Evolutionary conservation across 2,888 invertebrate genomes (phyloP).

Genomic region (Trichacis sp.): DNA sequence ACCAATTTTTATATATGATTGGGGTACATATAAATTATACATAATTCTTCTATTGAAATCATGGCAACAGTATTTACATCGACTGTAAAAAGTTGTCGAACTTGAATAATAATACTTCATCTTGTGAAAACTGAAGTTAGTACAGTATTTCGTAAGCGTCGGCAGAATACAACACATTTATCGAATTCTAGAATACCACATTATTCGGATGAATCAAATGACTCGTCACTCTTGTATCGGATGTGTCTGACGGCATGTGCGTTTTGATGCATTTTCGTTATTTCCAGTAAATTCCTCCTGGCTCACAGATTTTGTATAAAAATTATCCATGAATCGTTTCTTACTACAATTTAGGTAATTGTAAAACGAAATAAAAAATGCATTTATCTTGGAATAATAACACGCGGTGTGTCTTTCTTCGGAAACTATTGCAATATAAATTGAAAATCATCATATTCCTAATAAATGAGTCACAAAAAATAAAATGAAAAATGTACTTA

Average conservation of each 20-base stretch:
- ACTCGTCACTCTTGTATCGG: background rate
- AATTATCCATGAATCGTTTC: no score
- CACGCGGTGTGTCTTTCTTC: no score
- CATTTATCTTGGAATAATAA: no score
- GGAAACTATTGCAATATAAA: no score
- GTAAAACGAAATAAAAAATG: no score
- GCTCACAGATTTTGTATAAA: no score
- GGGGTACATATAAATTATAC: background rate
- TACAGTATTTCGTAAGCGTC: background rate
- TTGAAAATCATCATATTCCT: no score
- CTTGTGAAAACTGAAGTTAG: background rate
- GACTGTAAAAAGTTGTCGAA: background rate
- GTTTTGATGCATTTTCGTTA: background rate
- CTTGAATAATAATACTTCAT: background rate
- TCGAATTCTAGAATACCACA: background rate
- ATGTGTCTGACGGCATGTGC: background rate
- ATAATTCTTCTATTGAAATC: background rate
- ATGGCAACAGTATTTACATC: background rate
- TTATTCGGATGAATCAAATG: background rate
- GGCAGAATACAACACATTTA: background rate
- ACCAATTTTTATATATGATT: background rate
- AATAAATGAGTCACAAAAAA: no score
- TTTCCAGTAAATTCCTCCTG: background rate
- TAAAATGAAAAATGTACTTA: background rate
- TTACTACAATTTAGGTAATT: no score